Conservation (phyloP, 2,797 vertebrate species). For the Xerus rutilus region DNA sequence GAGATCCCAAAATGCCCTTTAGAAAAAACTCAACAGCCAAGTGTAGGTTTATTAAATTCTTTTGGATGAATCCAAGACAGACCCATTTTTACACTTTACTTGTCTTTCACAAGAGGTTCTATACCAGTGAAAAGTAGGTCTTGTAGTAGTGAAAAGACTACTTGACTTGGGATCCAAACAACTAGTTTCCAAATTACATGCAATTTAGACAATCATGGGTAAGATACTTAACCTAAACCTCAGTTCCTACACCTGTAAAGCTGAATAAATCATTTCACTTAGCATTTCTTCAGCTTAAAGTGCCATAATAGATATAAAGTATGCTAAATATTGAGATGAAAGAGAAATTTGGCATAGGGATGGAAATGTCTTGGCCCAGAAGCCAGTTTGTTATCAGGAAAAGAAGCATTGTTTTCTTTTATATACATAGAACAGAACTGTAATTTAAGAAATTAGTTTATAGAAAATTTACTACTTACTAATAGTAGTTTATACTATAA, state of each 20-base stretch:
- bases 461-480: conserved; percentile 26
- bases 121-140: neutral
- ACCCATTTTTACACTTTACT: neutral
- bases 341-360: neutral
- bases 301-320: neutral
- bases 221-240: neutral
- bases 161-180: neutral
- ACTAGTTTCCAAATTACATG: conserved; percentile 9
- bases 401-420: neutral
- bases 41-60: neutral
- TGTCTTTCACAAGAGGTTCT: neutral
- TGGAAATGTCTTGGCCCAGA: neutral
- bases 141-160: neutral
- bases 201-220: neutral
- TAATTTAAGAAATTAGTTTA: conserved; percentile 15
- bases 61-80: neutral
- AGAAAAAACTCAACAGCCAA: neutral
- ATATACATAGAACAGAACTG: neutral
- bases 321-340: conserved; percentile 18
- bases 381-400: neutral
- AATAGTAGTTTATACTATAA: neutral
- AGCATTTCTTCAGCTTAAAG: neutral
- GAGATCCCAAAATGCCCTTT: neutral
- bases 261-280: neutral
- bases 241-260: neutral